A percentile compares a stretch with the other conserved stretches of the same genome.
Conservation (phyloP, 2,888 invertebrate species). For the Rambutsinella grinnellia region DNA sequence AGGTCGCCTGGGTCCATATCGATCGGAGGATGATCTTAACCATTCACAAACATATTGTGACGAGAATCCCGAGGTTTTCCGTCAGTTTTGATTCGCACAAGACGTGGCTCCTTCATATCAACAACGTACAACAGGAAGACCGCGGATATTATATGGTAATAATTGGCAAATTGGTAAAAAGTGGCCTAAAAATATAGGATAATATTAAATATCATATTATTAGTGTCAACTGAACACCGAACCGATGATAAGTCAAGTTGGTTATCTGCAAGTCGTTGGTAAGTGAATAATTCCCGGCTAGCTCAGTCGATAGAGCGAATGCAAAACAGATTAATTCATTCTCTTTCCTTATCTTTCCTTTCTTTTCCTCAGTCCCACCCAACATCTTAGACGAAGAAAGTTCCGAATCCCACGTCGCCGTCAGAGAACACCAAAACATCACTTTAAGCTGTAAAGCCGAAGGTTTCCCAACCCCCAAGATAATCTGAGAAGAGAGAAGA, state of each 20-base stretch:
- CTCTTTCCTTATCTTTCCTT: slow-evolving; percentile 51
- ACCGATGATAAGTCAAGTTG: slow-evolving; percentile 96
- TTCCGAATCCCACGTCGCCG: slow-evolving; percentile 91
- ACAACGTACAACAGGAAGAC: slow-evolving; percentile 91
- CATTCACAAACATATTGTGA: slow-evolving; percentile 92
- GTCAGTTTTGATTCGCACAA: slow-evolving; percentile 93
- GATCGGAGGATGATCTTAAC: slow-evolving; percentile 94
- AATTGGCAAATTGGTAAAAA: slow-evolving; percentile 78
- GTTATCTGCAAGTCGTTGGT: slow-evolving; percentile 94
- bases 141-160: slow-evolving; percentile 84
- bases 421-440: slow-evolving; percentile 94
- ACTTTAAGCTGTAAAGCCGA: slow-evolving; percentile 86
- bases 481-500: slow-evolving; percentile 95
- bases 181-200: not conserved
- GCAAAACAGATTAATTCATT: slow-evolving; percentile 15
- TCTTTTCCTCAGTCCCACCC: slow-evolving; percentile 82
- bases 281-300: slow-evolving; percentile 69
- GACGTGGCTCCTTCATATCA: slow-evolving; percentile 92
- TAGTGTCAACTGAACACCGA: slow-evolving; percentile 90
- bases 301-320: not conserved
- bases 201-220: too few species aligned
- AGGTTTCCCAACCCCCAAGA: slow-evolving; percentile 91
- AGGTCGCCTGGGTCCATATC: slow-evolving; percentile 97
- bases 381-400: slow-evolving; percentile 92
- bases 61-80: slow-evolving; percentile 89